Conservation (phyloP, 2,888 invertebrate species). For the Ganaspis brasiliensis region DNA sequence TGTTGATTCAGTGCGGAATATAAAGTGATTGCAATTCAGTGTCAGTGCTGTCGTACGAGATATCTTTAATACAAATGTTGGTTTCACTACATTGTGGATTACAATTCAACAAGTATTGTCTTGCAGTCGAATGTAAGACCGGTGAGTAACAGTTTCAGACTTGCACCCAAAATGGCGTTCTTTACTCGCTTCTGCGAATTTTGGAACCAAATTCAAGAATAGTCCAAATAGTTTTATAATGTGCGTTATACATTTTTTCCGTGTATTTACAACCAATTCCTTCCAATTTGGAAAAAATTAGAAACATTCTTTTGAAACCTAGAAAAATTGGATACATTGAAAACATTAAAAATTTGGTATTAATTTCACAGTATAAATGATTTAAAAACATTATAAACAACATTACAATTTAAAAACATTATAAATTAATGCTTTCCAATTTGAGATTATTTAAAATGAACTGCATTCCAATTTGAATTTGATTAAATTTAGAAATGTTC, state of each 20-base stretch:
- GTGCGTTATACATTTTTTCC: no score
- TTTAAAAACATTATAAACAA: no score
- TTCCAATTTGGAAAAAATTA: no score
- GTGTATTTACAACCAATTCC: no score
- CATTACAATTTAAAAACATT: no score
- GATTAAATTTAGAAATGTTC: slow-evolving; percentile 5
- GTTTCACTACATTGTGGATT: slow-evolving; percentile 23
- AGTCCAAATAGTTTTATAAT: background rate
- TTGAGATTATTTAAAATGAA: no score
- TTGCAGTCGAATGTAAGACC: slow-evolving; percentile 34
- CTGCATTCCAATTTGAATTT: no score
- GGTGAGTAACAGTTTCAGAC: slow-evolving; percentile 11
- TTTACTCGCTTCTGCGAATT: background rate
- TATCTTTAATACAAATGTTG: slow-evolving; percentile 16
- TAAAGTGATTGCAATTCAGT: slow-evolving; percentile 26
- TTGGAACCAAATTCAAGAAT: background rate
- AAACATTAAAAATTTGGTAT: no score
- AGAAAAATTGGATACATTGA: no score
- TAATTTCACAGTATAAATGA: no score
- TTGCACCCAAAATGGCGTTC: slow-evolving; percentile 29
- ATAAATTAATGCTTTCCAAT: no score
- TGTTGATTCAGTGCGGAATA: slow-evolving; percentile 1
- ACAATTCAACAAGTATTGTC: slow-evolving; percentile 18
- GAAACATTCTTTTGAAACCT: no score
- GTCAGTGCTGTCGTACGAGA: background rate